Evolutionary conservation across 2,888 invertebrate species (phyloP).

Genomic region (Andrena marginata): DNA sequence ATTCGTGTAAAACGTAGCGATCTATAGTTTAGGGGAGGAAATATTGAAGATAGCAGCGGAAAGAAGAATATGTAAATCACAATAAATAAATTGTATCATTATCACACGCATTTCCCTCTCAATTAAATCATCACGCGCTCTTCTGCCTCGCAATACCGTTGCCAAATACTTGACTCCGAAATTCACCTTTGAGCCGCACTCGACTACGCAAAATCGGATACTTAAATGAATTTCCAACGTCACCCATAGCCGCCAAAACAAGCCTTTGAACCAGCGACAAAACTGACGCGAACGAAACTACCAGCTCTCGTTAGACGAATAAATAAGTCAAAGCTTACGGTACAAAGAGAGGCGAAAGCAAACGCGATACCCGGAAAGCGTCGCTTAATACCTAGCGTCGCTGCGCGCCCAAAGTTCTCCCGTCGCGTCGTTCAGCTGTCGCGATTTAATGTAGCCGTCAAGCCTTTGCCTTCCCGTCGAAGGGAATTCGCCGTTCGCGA

Average conservation of each 20-base stretch:
- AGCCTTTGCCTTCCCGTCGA: constrained; percentile 41
- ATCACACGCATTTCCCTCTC: too few relatives aligned
- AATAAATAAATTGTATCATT: too few relatives aligned
- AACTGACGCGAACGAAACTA: constrained; percentile 6
- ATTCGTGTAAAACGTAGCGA: too few relatives aligned
- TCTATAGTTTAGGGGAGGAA: too few relatives aligned
- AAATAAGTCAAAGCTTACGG: constrained; percentile 43
- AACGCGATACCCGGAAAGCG: constrained; percentile 63
- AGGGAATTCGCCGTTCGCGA: constrained; percentile 2
- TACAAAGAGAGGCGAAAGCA: constrained; percentile 13
- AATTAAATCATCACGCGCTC: too few relatives aligned
- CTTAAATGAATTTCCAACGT: neutral
- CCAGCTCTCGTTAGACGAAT: constrained; percentile 29
- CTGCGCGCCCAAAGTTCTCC: constrained; percentile 41
- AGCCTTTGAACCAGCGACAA: constrained; percentile 30
- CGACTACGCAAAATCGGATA: neutral
- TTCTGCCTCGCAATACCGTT: too few relatives aligned
- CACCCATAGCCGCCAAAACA: constrained; percentile 1
- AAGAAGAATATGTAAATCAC: too few relatives aligned
- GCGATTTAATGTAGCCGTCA: constrained; percentile 69
- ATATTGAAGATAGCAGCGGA: too few relatives aligned
- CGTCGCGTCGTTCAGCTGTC: constrained; percentile 57
- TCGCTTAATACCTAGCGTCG: constrained; percentile 58
- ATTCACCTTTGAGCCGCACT: too few relatives aligned
- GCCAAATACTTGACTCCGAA: too few relatives aligned